Evolutionary conservation across 2,113 vertebrate species (phyloP), one percentile per base, ranked within the genome.

Genomic region (Dissostichus mawsoni): DNA sequence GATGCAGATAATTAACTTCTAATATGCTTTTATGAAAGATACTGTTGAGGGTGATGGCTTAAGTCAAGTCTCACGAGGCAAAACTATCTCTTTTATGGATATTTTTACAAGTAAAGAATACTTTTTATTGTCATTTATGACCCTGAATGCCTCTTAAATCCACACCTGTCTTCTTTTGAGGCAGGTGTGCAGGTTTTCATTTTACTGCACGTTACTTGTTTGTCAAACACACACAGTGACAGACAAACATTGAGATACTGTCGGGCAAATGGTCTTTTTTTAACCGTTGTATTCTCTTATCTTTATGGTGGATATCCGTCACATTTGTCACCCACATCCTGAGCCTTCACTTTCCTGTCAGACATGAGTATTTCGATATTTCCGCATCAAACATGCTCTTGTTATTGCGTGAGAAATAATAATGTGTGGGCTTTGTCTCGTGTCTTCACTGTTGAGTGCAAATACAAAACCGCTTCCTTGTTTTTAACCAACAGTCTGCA

Each of bases 321-420:
- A 62, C 78, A 76, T 86, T 81, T 79, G 52, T 81, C 76, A 52
- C 48, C 85, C 90, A 91, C 92, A 92, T 94, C 92, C 92, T 92
- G 85, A 17, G 17, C 14, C 76, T 63, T 71, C 73, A 20, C 36
- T 41, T 1, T 41, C 7, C 36, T 41, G 36, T 41, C 36, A 41
- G 36, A 41, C 36, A 8, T 61, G 41, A 0, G 51, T 13, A 20
- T 41, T 41, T 41, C 5, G 36, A 70, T 59, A 47, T 50, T 75
- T 75, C 50, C 13, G 2, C 63, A 58, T 58, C 47, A 44, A 9
- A 63, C 14, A 0, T 1, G 17, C 33, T 25, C 0, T 12, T 29
- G 5, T 52, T 65, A 1, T 64, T 48, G 67, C 33, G 0, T 62
- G 72, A 57, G 47, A 73, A 3, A 57, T 45, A 76, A 3, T 13